A percentile compares a stretch with the other conserved stretches of the same genome.
These are phyloP conservation scores for Magallana angulata DNA, from an alignment of 1,140 invertebrate genomes.

Conservation along the genomic window DNA sequence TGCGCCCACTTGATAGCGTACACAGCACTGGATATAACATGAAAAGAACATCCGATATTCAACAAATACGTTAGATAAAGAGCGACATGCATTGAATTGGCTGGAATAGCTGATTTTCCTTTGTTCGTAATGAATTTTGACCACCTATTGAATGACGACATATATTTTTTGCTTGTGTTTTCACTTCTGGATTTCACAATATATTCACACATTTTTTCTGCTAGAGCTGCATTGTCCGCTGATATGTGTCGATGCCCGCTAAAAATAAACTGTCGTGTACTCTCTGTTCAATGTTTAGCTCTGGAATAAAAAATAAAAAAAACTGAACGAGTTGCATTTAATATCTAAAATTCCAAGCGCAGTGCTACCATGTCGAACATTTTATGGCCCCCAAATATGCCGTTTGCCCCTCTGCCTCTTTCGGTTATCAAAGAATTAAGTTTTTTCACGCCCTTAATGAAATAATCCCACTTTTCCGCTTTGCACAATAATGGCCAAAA, in stretches of 20 bases:
- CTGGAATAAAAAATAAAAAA: conserved; percentile 1
- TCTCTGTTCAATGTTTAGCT: neutral
- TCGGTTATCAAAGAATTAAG: neutral
- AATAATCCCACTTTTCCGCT: neutral
- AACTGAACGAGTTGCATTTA: neutral
- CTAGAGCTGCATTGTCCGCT: neutral
- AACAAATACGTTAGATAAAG: conserved; percentile 41
- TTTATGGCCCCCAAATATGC: neutral
- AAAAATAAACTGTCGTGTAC: neutral
- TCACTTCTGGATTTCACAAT: conserved; percentile 16
- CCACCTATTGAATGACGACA: conserved; percentile 39
- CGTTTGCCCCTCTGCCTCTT: conserved; percentile 9
- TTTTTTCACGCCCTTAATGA: neutral
- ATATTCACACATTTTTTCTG: conserved; percentile 5
- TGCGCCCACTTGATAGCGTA: conserved; percentile 53
- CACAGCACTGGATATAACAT: conserved; percentile 12
- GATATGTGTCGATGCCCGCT: neutral
- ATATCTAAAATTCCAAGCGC: neutral
- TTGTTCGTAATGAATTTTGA: conserved; percentile 29
- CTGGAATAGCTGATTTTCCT: conserved; percentile 31
- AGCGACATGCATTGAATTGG: conserved; percentile 39
- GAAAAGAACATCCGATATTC: neutral
- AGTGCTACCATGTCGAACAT: neutral
- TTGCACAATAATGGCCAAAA: conserved; percentile 9
- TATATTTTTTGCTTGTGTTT: conserved; percentile 38